Conservation (phyloP, 35 echinoderm and acorn worm species). For the Acanthaster planci region DNA sequence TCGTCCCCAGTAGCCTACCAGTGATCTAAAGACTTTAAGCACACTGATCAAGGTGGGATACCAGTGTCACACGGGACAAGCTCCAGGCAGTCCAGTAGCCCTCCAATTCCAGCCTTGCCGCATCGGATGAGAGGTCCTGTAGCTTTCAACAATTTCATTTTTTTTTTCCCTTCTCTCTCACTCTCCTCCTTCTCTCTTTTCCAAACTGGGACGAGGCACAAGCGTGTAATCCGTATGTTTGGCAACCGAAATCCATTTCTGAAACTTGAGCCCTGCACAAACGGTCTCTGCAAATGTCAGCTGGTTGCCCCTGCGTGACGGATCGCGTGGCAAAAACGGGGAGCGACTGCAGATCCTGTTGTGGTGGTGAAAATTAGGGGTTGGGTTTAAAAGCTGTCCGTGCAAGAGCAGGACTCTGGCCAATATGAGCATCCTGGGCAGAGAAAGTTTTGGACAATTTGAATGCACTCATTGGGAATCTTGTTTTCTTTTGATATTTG, state of each 20-base stretch:
- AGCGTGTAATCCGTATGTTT: neutral
- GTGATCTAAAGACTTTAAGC: neutral
- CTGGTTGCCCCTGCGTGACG: neutral
- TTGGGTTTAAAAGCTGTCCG: too few species aligned
- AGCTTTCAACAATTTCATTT: too few species aligned
- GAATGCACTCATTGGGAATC: too few species aligned
- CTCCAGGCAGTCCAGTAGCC: neutral
- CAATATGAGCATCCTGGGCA: too few species aligned
- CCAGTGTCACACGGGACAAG: neutral
- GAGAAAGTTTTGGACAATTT: too few species aligned
- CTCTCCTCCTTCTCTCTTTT: too few species aligned
- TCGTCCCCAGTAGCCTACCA: neutral
- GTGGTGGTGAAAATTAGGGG: too few species aligned
- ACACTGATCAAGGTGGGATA: neutral
- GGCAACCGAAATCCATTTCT: constrained; percentile 24
- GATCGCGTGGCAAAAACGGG: too few species aligned
- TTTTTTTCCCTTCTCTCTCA: neutral
- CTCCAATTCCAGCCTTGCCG: neutral
- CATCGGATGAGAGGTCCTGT: too few species aligned
- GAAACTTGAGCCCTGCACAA: neutral
- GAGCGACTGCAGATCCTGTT: too few species aligned
- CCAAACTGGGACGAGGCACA: neutral
- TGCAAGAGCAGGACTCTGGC: too few species aligned
- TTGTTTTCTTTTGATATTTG: too few species aligned
- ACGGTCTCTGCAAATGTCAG: constrained; percentile 10